Evolutionary conservation across 1,140 invertebrate genomes (phyloP).

Genomic region (Schmidtea mediterranea): DNA sequence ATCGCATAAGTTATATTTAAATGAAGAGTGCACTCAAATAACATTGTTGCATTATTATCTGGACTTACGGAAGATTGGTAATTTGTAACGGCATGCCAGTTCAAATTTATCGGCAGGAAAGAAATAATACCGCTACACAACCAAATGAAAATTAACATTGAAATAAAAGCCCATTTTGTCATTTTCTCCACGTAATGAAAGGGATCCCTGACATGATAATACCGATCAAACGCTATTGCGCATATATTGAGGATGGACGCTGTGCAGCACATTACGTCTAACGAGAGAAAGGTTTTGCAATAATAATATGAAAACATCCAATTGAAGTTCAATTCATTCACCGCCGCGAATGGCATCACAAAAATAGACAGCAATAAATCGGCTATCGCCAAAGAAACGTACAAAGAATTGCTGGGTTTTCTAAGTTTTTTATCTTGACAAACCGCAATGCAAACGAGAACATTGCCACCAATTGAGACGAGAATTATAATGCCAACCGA

Average conservation of each 20-base stretch:
- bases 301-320: conserved; percentile 64
- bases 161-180: conserved; percentile 55
- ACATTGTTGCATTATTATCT: neutral
- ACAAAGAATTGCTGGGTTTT: conserved; percentile 91
- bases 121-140: conserved; percentile 69
- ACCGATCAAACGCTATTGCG: conserved; percentile 94
- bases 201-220: conserved; percentile 82
- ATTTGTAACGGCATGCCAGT: neutral
- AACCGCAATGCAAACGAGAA: neutral
- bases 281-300: conserved; percentile 92
- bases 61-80: no score
- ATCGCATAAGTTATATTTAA: conserved; percentile 2
- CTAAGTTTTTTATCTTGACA: conserved; percentile 33
- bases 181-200: conserved; percentile 75
- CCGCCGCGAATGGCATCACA: conserved; percentile 44
- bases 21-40: neutral
- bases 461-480: neutral
- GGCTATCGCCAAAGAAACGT: conserved; percentile 79
- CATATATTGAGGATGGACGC: conserved; percentile 93
- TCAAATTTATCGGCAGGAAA: conserved; percentile 50
- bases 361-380: conserved; percentile 76
- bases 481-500: neutral
- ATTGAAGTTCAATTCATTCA: conserved; percentile 8
- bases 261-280: conserved; percentile 89
- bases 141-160: conserved; percentile 86